phyloP scores from a whole-genome alignment of 1,140 invertebrate genomes.

The Homarus americanus region DNA sequence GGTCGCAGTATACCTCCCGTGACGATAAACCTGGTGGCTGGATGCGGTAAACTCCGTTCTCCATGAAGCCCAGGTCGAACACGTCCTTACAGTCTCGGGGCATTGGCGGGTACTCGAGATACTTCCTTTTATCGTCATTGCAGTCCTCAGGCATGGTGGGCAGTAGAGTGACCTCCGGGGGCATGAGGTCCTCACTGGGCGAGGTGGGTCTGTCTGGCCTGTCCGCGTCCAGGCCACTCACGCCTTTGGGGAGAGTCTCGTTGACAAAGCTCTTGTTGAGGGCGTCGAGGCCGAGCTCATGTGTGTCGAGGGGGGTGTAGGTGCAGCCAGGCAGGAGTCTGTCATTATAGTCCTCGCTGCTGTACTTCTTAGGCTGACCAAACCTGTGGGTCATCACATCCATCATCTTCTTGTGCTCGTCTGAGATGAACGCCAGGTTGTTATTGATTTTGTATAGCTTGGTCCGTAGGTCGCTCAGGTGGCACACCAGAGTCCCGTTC shows the following conservation, averaged over 20 bases:
- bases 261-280: conserved; percentile 57
- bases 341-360: conserved; percentile 56
- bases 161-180: conserved; percentile 41
- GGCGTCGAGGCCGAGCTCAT: conserved; percentile 58
- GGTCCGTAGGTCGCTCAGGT: conserved; percentile 67
- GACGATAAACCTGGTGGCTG: conserved; percentile 68
- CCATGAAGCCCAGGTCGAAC: conserved; percentile 73
- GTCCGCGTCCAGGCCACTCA: neutral
- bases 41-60: conserved; percentile 72
- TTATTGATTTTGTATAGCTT: conserved; percentile 73
- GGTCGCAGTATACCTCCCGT: conserved; percentile 72
- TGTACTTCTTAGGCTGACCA: conserved; percentile 34
- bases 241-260: conserved; percentile 1
- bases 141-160: conserved; percentile 74
- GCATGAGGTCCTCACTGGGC: conserved; percentile 13
- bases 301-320: conserved; percentile 72
- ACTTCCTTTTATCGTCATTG: conserved; percentile 68
- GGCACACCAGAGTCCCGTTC: conserved; percentile 68
- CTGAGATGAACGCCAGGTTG: conserved; percentile 69
- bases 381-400: conserved; percentile 53
- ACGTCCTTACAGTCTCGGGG: conserved; percentile 72
- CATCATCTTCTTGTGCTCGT: conserved; percentile 69
- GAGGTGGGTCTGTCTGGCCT: neutral
- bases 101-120: conserved; percentile 73
- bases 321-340: conserved; percentile 70